phyloP scores from a whole-genome alignment of 1,140 invertebrate genomes.

The Riptortus pedestris region DNA sequence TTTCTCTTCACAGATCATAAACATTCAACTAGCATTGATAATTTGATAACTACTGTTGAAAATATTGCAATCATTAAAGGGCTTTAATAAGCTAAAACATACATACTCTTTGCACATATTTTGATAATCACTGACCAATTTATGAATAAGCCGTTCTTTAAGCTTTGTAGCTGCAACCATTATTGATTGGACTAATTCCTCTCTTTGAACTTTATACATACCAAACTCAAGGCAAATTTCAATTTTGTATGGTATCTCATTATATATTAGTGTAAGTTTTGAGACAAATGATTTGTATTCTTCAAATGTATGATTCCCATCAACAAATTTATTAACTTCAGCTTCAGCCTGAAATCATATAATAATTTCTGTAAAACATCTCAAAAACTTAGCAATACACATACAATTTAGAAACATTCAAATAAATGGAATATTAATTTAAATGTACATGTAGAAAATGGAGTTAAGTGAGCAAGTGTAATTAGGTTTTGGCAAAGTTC shows the following conservation, averaged over 20 bases:
- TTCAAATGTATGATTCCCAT: constrained; percentile 51
- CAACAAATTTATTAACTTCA: constrained; percentile 57
- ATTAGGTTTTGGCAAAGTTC: too few relatives aligned
- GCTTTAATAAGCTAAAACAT: too few relatives aligned
- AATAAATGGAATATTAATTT: too few relatives aligned
- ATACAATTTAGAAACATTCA: too few relatives aligned
- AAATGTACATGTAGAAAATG: too few relatives aligned
- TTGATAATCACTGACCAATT: constrained; percentile 72
- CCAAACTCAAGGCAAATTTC: constrained; percentile 61
- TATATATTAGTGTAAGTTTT: constrained; percentile 51
- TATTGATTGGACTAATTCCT: constrained; percentile 64
- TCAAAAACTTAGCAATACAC: too few relatives aligned
- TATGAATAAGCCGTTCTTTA: constrained; percentile 55
- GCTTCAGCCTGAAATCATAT: constrained; percentile 40
- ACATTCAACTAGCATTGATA: too few relatives aligned
- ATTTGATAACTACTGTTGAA: too few relatives aligned
- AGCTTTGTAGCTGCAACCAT: constrained; percentile 55
- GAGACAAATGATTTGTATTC: constrained; percentile 52
- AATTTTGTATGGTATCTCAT: constrained; percentile 51
- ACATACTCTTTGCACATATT: constrained; percentile 56
- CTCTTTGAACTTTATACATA: constrained; percentile 75
- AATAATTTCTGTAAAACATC: too few relatives aligned
- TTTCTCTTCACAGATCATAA: too few relatives aligned
- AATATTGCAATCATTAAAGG: too few relatives aligned
- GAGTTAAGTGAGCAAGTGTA: too few relatives aligned